Percentiles rank a stretch among this genome's conserved stretches.
Evolutionary conservation across 2,888 invertebrate genomes (phyloP).

Genomic region (Sussaba pulchella): DNA sequence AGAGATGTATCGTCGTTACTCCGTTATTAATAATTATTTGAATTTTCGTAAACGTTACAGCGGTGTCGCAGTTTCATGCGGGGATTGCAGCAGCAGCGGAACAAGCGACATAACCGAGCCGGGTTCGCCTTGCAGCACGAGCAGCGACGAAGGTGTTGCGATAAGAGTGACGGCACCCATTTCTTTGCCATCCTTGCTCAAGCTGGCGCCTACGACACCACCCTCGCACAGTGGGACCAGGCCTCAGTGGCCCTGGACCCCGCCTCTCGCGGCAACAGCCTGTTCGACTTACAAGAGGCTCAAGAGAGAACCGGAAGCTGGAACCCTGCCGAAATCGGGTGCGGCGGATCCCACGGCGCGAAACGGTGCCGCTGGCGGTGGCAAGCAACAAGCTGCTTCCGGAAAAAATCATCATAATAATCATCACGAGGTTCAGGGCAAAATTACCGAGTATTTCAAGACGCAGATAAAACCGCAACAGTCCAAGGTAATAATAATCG

Average conservation of each 20-base stretch:
- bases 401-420: slow-evolving; percentile 73
- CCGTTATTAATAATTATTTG: no score
- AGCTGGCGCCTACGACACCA: slow-evolving; percentile 78
- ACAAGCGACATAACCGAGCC: slow-evolving; percentile 95
- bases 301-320: slow-evolving; percentile 82
- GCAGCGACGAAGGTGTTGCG: slow-evolving; percentile 86
- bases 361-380: slow-evolving; percentile 64
- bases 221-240: slow-evolving; percentile 79
- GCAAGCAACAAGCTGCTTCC: slow-evolving; percentile 67
- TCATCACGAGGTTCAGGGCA: slow-evolving; percentile 87
- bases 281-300: slow-evolving; percentile 82
- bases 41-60: no score
- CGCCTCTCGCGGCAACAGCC: slow-evolving; percentile 81
- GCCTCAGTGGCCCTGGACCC: slow-evolving; percentile 84
- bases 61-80: slow-evolving; percentile 92
- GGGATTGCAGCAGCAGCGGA: slow-evolving; percentile 87
- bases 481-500: slow-evolving; percentile 72
- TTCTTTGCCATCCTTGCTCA: slow-evolving; percentile 78
- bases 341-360: slow-evolving; percentile 79
- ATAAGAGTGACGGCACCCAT: slow-evolving; percentile 76
- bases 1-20: no score
- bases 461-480: slow-evolving; percentile 91
- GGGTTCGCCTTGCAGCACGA: slow-evolving; percentile 92
- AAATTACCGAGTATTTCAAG: slow-evolving; percentile 94
- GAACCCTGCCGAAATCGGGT: slow-evolving; percentile 79